Base-by-base conservation (phyloP, 2,888 invertebrate species). In the Cryptocheilus praepositus region DNA sequence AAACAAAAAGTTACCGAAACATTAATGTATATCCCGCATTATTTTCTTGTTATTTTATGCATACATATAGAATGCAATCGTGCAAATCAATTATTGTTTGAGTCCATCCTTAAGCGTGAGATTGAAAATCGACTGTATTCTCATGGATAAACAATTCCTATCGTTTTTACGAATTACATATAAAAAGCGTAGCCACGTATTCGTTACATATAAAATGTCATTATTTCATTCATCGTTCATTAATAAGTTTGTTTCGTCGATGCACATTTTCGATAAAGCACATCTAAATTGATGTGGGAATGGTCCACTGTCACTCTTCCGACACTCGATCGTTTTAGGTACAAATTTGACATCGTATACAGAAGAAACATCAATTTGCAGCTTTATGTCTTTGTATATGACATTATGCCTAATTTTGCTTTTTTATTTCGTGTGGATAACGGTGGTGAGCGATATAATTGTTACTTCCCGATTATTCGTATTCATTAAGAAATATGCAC, bases 81-180 rank as follows among this genome's bases (percentile, higher is more conserved):
- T 88, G 54, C 90, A 90, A 0, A 93, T 90, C 3, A 92, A 82
- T 25, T 85, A 78, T 15, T 89, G 93, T 65, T 92, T 89, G 66
- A 93, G 91, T 93, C n/a, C 94, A 94, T 85, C 94, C 94, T 94
- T 94, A 94, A 64, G 94, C 90, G 88, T 94, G 94, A 25, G 91
- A 5, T 25, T 25, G 3, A 25, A 25, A 25, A 25, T 25, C 25
- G 25, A 25, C 25, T 25, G 5, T 25, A 1, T 90, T 36, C 36
- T 36, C 36, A 36, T 7, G n/a, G 28, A 28, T 3, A 7, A 28
- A 28, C 13, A 36, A 11, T 1, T 11, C 1, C 36, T 36, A 36
- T 36, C 11, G 36, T 2, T 7, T 90, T 70, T 94, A 83, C 94
- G 94, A 94, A 75, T 93, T 90, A 81, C 92, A 93, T 55, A 94